Evolutionary conservation across 2,888 invertebrate genomes (phyloP), one percentile per base, ranked within the genome.

Genomic region (Flexamia atlantica): DNA sequence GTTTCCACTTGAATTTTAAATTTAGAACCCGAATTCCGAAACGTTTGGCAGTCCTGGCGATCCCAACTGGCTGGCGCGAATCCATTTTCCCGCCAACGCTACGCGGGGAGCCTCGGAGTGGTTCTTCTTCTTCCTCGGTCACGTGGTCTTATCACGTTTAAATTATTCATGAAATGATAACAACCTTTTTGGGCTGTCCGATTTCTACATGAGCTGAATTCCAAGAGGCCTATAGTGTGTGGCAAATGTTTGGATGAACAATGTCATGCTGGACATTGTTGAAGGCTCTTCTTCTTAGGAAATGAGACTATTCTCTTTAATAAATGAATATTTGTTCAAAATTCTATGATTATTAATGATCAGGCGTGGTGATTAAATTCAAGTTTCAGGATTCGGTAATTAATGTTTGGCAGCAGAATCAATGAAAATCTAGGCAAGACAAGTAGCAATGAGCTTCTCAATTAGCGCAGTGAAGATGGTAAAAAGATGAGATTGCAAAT

Each of bases 1-100:
- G 20, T 36, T 72, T 72, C 72, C 72, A 72, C 36, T 72, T 72
- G 36, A 72, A 42, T 42, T 72, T 72, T 72, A 72, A 72, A 72
- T 72, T 72, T 72, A 72, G 72, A 72, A 36, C 2, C 40, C 42
- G 40, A 72, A 72, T 72, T 72, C 72, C 42, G 72, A 40, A 72
- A 40, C 40, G 72, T 42, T 72, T 72, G 72, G 72, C 72, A 72
- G 72, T 40, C 12, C 12, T 30, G 30, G 64, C 64, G 28, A 28
- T 79, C 57, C 50, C 50, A 30, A 79, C 25, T 1, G 53, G 20
- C 76, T 57, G 79, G 79, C 20, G 28, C 64, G 57, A 57, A 57
- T 57, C 57, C 57, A 57, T 57, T 46, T 36, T 57, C 64, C 64
- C 64, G 64, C 64, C 64, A 64, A 28, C 64, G 64, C 28, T 9